A percentile compares a stretch with the other conserved stretches of the same genome.
phyloP scores from a whole-genome alignment of 2,797 vertebrate species.

The Pampus argenteus region DNA sequence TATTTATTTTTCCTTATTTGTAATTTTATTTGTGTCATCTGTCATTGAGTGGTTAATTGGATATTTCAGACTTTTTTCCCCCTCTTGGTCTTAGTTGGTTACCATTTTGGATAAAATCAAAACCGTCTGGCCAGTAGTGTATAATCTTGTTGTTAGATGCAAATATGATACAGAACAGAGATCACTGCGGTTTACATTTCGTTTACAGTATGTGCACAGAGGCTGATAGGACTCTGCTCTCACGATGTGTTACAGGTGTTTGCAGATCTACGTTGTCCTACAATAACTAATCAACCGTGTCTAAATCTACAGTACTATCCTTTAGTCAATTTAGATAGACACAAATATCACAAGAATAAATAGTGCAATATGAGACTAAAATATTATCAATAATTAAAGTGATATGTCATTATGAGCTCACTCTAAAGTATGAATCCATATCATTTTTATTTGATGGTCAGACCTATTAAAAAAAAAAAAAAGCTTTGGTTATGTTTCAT shows the following conservation, averaged over 20 bases:
- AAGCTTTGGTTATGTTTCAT: neutral
- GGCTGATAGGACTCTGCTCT: neutral
- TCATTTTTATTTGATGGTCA: neutral
- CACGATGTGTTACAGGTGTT: constrained; percentile 51
- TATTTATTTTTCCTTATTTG: constrained; percentile 51
- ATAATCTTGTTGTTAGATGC: neutral
- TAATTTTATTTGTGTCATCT: constrained; percentile 49
- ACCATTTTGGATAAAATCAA: neutral
- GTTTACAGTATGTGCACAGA: neutral
- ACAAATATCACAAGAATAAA: constrained; percentile 9
- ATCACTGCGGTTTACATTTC: neutral
- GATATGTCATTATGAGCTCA: neutral
- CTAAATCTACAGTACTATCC: constrained; percentile 42
- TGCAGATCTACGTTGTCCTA: constrained; percentile 32
- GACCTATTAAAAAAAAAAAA: too few species aligned
- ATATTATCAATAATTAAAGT: neutral
- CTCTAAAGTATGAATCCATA: neutral
- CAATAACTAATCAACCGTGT: constrained; percentile 31
- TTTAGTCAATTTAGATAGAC: neutral
- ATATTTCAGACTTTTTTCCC: constrained; percentile 15
- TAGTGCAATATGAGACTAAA: neutral
- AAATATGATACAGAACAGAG: neutral
- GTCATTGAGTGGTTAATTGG: constrained; percentile 52
- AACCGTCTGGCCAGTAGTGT: too few species aligned
- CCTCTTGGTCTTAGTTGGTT: constrained; percentile 2